These are phyloP conservation scores for Sorex araneus DNA, from an alignment of 2,113 vertebrate genomes.

Conservation along the genomic window DNA sequence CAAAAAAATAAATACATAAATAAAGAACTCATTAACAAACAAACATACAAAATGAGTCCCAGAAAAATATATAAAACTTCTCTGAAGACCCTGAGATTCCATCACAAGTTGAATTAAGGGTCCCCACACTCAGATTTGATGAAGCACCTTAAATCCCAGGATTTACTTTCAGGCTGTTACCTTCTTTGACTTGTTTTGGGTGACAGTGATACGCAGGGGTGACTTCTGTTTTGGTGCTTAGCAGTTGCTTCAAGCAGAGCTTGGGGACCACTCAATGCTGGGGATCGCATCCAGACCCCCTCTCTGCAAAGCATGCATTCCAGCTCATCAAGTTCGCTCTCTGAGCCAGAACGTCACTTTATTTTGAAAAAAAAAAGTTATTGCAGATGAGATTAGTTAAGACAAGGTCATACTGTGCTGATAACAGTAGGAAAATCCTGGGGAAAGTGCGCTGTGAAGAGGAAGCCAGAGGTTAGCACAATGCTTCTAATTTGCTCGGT, in stretches of 20 bases:
- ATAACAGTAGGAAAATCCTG: not conserved
- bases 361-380: not conserved
- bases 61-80: not conserved
- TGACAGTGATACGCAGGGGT: no score
- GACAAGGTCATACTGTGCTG: not conserved
- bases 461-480: not conserved
- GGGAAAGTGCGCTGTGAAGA: not conserved
- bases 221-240: no score
- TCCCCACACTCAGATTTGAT: not conserved
- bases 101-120: not conserved
- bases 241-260: no score
- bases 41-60: no score
- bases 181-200: not conserved
- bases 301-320: no score
- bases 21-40: no score
- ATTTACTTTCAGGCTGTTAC: not conserved
- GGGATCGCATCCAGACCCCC: no score
- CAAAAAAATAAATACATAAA: no score
- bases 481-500: not conserved
- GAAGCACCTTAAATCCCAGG: not conserved
- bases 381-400: not conserved
- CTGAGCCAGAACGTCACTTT: not conserved
- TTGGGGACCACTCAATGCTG: no score
- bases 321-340: not conserved
- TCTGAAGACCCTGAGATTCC: not conserved